Evolutionary conservation across 2,888 invertebrate species (phyloP).

Genomic region (Coelinius sp.): DNA sequence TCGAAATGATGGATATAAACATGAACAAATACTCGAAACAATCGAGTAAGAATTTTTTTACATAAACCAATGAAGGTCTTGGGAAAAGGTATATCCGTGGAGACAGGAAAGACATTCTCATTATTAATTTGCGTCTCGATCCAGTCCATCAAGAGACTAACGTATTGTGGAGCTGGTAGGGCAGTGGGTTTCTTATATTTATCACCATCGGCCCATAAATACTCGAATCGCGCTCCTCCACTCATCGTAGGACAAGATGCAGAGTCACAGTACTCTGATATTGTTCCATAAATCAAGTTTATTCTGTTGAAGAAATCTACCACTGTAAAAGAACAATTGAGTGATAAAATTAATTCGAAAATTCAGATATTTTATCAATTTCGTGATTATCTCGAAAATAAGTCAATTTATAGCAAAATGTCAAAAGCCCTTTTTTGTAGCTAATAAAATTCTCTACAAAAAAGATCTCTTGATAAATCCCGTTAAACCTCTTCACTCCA

Average conservation of each 20-base stretch:
- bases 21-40: slow-evolving; percentile 93
- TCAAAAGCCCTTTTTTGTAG: too few relatives aligned
- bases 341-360: not conserved
- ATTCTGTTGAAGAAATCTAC: slow-evolving; percentile 96
- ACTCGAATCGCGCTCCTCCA: slow-evolving; percentile 90
- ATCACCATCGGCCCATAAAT: slow-evolving; percentile 90
- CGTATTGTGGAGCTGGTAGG: slow-evolving; percentile 87
- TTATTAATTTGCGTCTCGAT: slow-evolving; percentile 92
- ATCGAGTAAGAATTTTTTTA: slow-evolving; percentile 88
- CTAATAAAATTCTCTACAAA: too few relatives aligned
- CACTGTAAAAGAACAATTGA: slow-evolving; percentile 74
- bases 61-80: slow-evolving; percentile 84
- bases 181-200: slow-evolving; percentile 84
- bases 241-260: slow-evolving; percentile 91
- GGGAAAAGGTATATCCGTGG: slow-evolving; percentile 89
- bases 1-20: slow-evolving; percentile 97
- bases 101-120: slow-evolving; percentile 87
- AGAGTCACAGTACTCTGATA: slow-evolving; percentile 87
- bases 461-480: too few relatives aligned
- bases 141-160: slow-evolving; percentile 91
- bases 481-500: too few relatives aligned
- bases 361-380: too few relatives aligned
- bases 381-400: too few relatives aligned
- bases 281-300: slow-evolving; percentile 91
- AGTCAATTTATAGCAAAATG: too few relatives aligned